A percentile compares a stretch with the other conserved stretches of the same genome.
Evolutionary conservation across 1,140 invertebrate species (phyloP).

Genomic region (Trypoxylus dichotomus): DNA sequence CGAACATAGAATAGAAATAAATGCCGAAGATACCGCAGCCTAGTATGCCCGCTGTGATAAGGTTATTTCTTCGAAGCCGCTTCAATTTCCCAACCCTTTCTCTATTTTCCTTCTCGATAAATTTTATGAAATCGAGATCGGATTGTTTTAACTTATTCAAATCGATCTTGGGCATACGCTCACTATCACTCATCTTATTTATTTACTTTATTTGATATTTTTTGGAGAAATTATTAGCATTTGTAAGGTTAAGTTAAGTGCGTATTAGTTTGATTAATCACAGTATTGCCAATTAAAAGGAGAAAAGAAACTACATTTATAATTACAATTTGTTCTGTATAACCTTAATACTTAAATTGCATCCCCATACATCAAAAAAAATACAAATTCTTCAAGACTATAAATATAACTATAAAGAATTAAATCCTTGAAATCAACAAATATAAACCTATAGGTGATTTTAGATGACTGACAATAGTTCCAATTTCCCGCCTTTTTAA

Average conservation of each 20-base stretch:
- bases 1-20: conserved; percentile 80
- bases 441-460: too few relatives aligned
- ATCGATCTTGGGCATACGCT: conserved; percentile 63
- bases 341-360: too few relatives aligned
- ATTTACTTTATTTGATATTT: background rate
- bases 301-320: too few relatives aligned
- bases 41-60: conserved; percentile 62
- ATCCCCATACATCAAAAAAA: too few relatives aligned
- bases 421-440: too few relatives aligned
- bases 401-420: too few relatives aligned
- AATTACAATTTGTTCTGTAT: too few relatives aligned
- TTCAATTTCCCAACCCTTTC: conserved; percentile 68
- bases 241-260: background rate
- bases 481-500: too few relatives aligned
- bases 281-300: too few relatives aligned
- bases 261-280: too few relatives aligned
- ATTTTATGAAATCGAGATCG: conserved; percentile 75
- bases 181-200: conserved; percentile 46
- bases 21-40: conserved; percentile 68
- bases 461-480: too few relatives aligned
- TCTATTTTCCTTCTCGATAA: conserved; percentile 73
- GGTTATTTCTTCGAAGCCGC: conserved; percentile 64
- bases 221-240: background rate
- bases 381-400: too few relatives aligned
- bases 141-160: conserved; percentile 61